Conservation (phyloP, 2,113 vertebrate species). For the Ascaphus truei region DNA sequence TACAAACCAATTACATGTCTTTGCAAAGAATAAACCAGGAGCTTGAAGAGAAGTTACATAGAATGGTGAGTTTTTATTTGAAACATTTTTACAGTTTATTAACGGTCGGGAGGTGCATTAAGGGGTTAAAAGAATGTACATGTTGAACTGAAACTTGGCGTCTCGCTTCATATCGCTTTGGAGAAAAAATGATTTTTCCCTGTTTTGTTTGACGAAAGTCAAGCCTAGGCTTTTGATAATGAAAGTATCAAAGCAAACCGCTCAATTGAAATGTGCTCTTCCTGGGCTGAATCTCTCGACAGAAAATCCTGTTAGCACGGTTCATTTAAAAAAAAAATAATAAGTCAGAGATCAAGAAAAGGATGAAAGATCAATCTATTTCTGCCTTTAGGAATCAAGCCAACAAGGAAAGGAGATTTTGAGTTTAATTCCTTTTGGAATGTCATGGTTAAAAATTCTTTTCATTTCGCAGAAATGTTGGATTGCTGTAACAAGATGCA, state of each 20-base stretch:
- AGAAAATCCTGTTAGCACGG: background rate
- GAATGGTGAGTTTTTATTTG: conserved; percentile 70
- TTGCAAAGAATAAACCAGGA: conserved; percentile 96
- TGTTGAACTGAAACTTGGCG: background rate
- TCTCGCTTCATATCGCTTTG: too few relatives aligned
- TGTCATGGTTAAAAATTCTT: background rate
- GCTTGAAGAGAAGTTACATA: conserved; percentile 89
- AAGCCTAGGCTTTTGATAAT: background rate
- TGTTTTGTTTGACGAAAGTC: too few relatives aligned
- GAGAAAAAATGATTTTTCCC: too few relatives aligned
- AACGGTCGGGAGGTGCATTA: too few relatives aligned
- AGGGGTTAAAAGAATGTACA: too few relatives aligned
- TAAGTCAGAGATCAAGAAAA: conserved; percentile 3
- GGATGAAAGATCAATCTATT: background rate
- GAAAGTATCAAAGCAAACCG: background rate
- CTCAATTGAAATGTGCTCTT: background rate
- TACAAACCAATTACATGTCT: conserved; percentile 90
- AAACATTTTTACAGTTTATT: background rate
- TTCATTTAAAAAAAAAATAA: conserved; percentile 10
- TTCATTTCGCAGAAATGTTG: background rate
- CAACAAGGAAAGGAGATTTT: too few relatives aligned
- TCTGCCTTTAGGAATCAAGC: background rate
- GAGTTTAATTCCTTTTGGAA: background rate
- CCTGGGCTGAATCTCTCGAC: background rate
- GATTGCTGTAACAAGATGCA: too few relatives aligned